phyloP scores from a whole-genome alignment of 2,797 vertebrate genomes.

The Poecile montanus region DNA sequence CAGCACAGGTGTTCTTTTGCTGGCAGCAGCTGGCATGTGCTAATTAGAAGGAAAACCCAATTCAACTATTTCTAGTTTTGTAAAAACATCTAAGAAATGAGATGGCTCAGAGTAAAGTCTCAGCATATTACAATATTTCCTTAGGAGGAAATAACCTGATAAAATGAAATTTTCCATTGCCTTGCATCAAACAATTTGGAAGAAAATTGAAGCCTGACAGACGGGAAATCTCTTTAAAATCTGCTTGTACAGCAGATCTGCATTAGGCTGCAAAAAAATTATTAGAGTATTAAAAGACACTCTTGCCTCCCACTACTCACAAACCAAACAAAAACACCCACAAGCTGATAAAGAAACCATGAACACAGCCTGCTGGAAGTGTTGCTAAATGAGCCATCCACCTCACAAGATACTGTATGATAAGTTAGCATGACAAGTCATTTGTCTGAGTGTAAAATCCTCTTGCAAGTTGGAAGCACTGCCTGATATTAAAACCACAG shows the following conservation, averaged over 20 bases:
- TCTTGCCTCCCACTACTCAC: background rate
- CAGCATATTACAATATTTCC: background rate
- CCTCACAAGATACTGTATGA: background rate
- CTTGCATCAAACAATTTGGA: background rate
- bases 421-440: background rate
- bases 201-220: conserved; percentile 11
- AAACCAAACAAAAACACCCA: background rate
- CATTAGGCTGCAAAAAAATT: background rate
- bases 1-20: conserved; percentile 46
- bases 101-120: background rate
- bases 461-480: background rate
- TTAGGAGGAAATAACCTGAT: background rate
- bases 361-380: background rate
- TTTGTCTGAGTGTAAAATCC: background rate
- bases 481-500: background rate
- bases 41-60: conserved; percentile 53
- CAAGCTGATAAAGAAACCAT: background rate
- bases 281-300: background rate
- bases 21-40: conserved; percentile 33
- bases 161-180: background rate
- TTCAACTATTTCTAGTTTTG: conserved; percentile 6
- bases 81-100: background rate
- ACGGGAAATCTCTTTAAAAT: background rate
- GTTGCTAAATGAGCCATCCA: background rate
- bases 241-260: background rate